Conservation (phyloP, 2,797 vertebrate genomes). For the Hemibagrus guttatus region DNA sequence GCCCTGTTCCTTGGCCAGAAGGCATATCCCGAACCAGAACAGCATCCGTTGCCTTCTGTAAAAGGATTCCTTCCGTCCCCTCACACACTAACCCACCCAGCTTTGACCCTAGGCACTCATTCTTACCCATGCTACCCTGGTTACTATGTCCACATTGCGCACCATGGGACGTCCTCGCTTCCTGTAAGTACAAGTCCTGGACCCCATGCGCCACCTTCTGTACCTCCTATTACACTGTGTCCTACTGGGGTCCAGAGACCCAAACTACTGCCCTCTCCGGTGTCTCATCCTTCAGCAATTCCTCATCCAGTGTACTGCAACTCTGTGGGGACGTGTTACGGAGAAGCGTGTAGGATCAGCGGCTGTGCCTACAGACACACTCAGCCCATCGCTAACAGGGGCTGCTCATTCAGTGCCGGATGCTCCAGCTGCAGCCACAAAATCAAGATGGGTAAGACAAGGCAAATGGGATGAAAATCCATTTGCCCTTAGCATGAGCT, state of each 20-base stretch:
- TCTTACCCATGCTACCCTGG: constrained; percentile 76
- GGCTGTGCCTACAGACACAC: constrained; percentile 83
- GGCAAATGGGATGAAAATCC: constrained; percentile 30
- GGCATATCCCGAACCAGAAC: constrained; percentile 84
- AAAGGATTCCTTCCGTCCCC: constrained; percentile 87
- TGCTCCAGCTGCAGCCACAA: constrained; percentile 83
- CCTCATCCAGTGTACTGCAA: constrained; percentile 87
- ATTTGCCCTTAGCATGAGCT: constrained; percentile 10
- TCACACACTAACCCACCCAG: constrained; percentile 64
- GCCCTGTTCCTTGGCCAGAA: constrained; percentile 92
- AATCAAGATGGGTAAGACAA: constrained; percentile 87
- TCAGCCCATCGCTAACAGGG: constrained; percentile 79
- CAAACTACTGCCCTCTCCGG: constrained; percentile 75
- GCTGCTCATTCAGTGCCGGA: constrained; percentile 78
- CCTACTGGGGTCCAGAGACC: constrained; percentile 73
- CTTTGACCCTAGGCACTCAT: constrained; percentile 73
- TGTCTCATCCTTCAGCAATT: constrained; percentile 81
- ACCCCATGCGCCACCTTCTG: constrained; percentile 64
- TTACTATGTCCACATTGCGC: constrained; percentile 80
- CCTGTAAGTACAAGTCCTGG: constrained; percentile 75
- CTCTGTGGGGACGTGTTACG: constrained; percentile 84
- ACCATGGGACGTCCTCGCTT: constrained; percentile 67
- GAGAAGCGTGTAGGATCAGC: constrained; percentile 82
- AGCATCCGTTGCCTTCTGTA: constrained; percentile 78
- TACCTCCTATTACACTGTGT: constrained; percentile 69